Conservation (phyloP, 2,888 invertebrate genomes). For the Trachelus iudaicus region DNA sequence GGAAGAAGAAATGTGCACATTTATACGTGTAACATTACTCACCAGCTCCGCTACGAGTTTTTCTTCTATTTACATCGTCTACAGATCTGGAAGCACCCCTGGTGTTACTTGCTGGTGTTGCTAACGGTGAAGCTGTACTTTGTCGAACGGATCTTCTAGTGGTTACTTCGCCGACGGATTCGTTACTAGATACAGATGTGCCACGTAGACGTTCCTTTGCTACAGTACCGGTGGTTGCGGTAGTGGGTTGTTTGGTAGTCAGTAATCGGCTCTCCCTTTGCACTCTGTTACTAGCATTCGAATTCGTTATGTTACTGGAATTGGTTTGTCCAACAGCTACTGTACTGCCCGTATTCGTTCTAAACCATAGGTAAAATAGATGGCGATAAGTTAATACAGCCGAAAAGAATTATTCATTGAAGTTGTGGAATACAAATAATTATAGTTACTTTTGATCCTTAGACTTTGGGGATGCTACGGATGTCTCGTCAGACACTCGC, state of each 20-base stretch:
- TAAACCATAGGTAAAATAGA: slow-evolving; percentile 21
- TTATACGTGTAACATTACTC: slow-evolving; percentile 40
- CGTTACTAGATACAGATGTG: slow-evolving; percentile 58
- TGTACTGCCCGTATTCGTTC: slow-evolving; percentile 50
- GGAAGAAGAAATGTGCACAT: no score
- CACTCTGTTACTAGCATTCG: slow-evolving; percentile 57
- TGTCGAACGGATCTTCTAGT: slow-evolving; percentile 63
- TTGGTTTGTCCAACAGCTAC: slow-evolving; percentile 56
- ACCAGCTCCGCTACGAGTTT: slow-evolving; percentile 65
- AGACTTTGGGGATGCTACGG: slow-evolving; percentile 60
- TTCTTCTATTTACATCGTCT: slow-evolving; percentile 62
- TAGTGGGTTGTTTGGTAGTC: slow-evolving; percentile 55
- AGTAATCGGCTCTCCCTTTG: slow-evolving; percentile 62
- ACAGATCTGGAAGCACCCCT: slow-evolving; percentile 62
- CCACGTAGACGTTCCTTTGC: slow-evolving; percentile 61
- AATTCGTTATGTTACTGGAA: slow-evolving; percentile 55
- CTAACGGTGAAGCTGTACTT: slow-evolving; percentile 61
- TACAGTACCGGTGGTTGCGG: slow-evolving; percentile 39
- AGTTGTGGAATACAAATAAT: neutral
- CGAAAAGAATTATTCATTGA: no score
- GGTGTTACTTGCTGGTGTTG: slow-evolving; percentile 62
- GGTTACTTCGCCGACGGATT: slow-evolving; percentile 57
- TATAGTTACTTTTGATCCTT: slow-evolving; percentile 62
- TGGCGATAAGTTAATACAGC: no score
- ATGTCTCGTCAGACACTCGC: slow-evolving; percentile 56